Base-by-base conservation (phyloP, 1,140 invertebrate genomes). In the Calycopis cecrops region DNA sequence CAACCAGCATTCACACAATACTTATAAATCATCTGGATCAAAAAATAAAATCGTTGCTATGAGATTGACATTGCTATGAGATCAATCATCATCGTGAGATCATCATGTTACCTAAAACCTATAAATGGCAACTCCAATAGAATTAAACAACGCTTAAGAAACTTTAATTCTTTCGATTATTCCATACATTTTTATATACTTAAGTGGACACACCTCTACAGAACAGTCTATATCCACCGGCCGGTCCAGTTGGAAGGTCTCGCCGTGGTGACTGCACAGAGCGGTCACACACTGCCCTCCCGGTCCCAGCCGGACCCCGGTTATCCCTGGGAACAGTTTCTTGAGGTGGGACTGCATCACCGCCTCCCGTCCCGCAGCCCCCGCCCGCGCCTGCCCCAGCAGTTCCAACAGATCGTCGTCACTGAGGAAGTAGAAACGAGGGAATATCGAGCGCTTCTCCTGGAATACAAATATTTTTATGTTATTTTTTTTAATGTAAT, bases 361-460 rank as follows among this genome's bases (percentile, higher is more conserved):
- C 51, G 91, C 91, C 49, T 94, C 93, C 69, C 96, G 96, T 0
- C 94, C 96, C 14, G 75, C 72, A 3, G 82, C 73, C 8, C 79
- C 83, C 4, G 76, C 71, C 0, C 83, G 71, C 0, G 94, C 93
- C 83, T 97, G 96, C 0, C 96, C 96, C 0, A 98, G 88, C 51
- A 99, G 92, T 88, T 99, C 97, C 28, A 99, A 84, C 35, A 99
- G 88, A 88, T 99, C 98, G 75, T 99, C 98, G 76, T 99, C 98
- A 65, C 97, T 97, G 62, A 99, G 90, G 73, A 99, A 99, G 73
- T 98, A 98, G 67, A 99, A 95, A 67, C 98, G 90, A 3, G 98
- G 97, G 89, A 99, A 99, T 34, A 92, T 90, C 0, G 94, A 92
- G 57, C 98, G 90, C 87, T 99, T 99, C 68, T 97, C 96, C 95